These are phyloP conservation scores for Dascyllus trimaculatus DNA, from an alignment of 2,113 vertebrate genomes.

Conservation along the genomic window DNA sequence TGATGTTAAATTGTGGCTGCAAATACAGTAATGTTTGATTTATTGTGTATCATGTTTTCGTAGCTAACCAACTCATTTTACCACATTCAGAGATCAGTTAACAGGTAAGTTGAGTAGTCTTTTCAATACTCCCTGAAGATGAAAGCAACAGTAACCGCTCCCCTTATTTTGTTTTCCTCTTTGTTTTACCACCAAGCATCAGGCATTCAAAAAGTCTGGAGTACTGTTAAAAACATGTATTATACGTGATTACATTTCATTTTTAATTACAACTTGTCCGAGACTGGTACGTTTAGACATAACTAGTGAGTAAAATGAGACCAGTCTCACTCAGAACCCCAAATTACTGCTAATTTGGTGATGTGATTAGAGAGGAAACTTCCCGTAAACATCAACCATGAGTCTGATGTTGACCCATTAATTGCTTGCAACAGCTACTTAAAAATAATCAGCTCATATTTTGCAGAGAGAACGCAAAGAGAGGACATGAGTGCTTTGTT, in stretches of 20 bases:
- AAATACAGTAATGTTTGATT: no score
- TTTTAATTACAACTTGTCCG: conserved; percentile 73
- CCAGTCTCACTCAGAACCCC: conserved; percentile 51
- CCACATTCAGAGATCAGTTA: neutral
- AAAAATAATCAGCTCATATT: conserved; percentile 34
- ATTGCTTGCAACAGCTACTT: conserved; percentile 33
- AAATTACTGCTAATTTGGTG: conserved; percentile 72
- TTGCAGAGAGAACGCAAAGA: conserved; percentile 1
- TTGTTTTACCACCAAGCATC: conserved; percentile 29
- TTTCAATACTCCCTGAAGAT: neutral
- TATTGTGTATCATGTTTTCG: no score
- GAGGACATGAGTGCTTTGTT: conserved; percentile 1
- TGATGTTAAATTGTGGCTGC: no score
- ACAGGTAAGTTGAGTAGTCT: neutral
- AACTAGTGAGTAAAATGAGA: conserved; percentile 69
- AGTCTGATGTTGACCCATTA: conserved; percentile 61
- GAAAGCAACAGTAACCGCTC: neutral
- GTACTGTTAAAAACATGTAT: conserved; percentile 59
- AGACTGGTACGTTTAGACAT: conserved; percentile 53
- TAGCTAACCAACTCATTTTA: neutral
- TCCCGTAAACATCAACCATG: conserved; percentile 61
- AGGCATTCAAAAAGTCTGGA: conserved; percentile 42
- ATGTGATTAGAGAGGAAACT: conserved; percentile 72
- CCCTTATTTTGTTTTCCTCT: conserved; percentile 23
- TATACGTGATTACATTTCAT: conserved; percentile 70